phyloP scores from a whole-genome alignment of 2,797 vertebrate genomes.

The Carcharodon carcharias region DNA sequence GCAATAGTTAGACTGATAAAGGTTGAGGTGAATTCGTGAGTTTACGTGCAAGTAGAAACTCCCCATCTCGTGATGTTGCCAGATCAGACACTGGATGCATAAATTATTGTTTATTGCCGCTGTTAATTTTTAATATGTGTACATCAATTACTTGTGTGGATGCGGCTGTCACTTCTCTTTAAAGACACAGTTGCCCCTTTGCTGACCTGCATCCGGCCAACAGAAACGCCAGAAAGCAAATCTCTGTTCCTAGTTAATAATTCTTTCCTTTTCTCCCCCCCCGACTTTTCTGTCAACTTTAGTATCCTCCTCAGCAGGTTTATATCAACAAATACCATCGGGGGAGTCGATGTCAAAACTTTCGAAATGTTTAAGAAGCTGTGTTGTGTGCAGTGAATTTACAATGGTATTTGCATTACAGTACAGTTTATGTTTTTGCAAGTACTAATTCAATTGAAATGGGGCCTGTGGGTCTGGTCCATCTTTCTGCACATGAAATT shows the following conservation, averaged over 20 bases:
- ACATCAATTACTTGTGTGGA: background rate
- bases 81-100: background rate
- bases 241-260: background rate
- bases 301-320: background rate
- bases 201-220: background rate
- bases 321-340: background rate
- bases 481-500: background rate
- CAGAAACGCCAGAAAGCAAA: background rate
- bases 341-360: background rate
- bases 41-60: background rate
- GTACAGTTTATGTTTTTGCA: background rate
- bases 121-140: conserved; percentile 8
- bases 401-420: background rate
- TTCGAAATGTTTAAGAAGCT: background rate
- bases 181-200: background rate
- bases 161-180: background rate
- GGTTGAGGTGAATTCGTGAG: background rate
- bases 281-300: background rate
- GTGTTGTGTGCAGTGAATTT: background rate
- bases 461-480: background rate
- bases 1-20: background rate
- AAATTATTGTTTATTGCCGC: background rate
- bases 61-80: background rate
- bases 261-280: background rate
- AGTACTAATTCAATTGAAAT: background rate